A percentile compares a stretch with the other conserved stretches of the same genome.
Conservation (phyloP, 1,140 invertebrate species). For the Riptortus pedestris region DNA sequence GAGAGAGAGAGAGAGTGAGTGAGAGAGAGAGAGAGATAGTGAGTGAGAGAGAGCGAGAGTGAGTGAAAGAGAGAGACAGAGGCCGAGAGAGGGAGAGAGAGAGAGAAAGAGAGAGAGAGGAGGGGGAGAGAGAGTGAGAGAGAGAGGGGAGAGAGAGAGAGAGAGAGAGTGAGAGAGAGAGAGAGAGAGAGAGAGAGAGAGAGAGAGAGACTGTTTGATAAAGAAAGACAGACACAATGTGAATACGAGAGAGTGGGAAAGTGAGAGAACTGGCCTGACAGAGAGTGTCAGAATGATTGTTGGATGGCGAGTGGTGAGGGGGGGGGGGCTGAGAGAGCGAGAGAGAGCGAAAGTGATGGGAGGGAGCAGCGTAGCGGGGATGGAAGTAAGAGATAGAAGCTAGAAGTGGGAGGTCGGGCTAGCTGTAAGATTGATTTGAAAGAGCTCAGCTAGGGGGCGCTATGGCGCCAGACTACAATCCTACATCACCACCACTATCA, state of each 20-base stretch:
- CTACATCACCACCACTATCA: too few species aligned
- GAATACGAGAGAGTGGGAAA: neutral
- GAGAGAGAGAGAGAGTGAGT: neutral
- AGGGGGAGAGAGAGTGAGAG: neutral
- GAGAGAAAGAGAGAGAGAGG: neutral
- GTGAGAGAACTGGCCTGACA: neutral
- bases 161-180: neutral
- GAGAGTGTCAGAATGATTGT: neutral
- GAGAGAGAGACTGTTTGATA: neutral
- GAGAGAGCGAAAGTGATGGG: neutral
- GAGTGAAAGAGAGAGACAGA: neutral
- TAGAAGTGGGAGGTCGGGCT: too few species aligned
- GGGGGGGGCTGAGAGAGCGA: neutral
- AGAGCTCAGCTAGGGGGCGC: too few species aligned
- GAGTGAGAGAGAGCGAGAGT: neutral
- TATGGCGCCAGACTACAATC: too few species aligned
- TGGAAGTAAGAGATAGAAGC: too few species aligned
- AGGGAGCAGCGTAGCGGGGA: too few species aligned
- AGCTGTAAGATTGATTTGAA: too few species aligned
- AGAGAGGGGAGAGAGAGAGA: neutral
- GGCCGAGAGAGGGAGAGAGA: neutral
- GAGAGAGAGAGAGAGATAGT: neutral
- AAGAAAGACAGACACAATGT: neutral
- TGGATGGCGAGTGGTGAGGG: neutral
- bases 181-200: neutral